phyloP scores from a whole-genome alignment of 2,113 vertebrate genomes.

The Gavia stellata region DNA sequence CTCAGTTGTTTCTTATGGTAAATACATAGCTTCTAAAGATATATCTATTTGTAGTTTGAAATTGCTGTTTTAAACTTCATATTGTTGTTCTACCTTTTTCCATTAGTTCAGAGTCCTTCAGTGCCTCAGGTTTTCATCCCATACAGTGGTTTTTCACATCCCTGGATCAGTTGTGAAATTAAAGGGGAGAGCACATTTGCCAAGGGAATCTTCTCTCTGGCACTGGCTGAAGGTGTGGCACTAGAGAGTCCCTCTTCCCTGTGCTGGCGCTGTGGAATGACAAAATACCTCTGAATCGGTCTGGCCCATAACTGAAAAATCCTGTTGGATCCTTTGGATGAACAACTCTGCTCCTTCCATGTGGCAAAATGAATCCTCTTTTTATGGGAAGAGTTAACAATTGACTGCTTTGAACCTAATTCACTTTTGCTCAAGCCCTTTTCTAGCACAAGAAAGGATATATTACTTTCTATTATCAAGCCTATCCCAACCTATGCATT shows the following conservation, averaged over 20 bases:
- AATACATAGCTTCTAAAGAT: background rate
- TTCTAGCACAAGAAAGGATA: background rate
- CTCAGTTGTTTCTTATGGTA: background rate
- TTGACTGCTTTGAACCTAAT: background rate
- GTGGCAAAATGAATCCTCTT: background rate
- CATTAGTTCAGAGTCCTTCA: background rate
- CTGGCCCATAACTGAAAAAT: background rate
- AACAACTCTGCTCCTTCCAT: background rate
- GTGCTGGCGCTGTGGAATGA: background rate
- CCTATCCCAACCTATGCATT: background rate
- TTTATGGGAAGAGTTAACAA: background rate
- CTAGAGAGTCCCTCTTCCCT: background rate
- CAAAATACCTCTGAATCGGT: background rate
- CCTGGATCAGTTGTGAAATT: background rate
- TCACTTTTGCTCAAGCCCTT: background rate
- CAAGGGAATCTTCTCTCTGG: background rate
- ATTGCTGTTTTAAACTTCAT: background rate
- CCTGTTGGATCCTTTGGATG: background rate
- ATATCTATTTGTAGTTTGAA: background rate
- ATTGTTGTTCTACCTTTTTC: background rate
- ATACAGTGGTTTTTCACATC: background rate
- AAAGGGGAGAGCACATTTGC: background rate
- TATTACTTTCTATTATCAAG: background rate
- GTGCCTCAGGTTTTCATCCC: background rate
- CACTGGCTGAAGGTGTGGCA: background rate